Percentiles rank a stretch among this genome's conserved stretches.
These are phyloP conservation scores for Eupithecia exiguata DNA, from an alignment of 2,888 invertebrate genomes.

Conservation along the genomic window DNA sequence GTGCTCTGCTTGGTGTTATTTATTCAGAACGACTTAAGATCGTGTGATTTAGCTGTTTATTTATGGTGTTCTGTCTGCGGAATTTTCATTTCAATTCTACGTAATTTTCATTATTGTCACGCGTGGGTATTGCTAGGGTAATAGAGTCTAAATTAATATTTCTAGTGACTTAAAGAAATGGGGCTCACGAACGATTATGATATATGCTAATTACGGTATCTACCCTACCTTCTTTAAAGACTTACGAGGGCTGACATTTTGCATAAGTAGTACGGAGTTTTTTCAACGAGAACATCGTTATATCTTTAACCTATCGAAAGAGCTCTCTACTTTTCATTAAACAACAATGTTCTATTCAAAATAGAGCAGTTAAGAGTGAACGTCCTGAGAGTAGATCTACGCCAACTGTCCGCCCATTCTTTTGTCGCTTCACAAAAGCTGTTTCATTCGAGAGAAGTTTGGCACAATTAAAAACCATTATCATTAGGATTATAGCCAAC, in stretches of 20 bases:
- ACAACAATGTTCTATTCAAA: neutral
- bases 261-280: constrained; percentile 45
- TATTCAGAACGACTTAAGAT: constrained; percentile 22
- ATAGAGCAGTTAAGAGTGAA: constrained; percentile 13
- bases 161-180: neutral
- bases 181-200: neutral
- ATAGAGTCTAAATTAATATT: neutral
- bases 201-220: neutral
- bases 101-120: constrained; percentile 22
- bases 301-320: neutral
- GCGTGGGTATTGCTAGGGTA: constrained; percentile 4
- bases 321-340: neutral
- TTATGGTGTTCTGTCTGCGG: constrained; percentile 17
- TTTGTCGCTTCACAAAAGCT: constrained; percentile 28
- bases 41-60: constrained; percentile 27
- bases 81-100: constrained; percentile 22
- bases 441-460: constrained; percentile 22
- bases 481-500: constrained; percentile 26
- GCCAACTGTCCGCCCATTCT: constrained; percentile 19
- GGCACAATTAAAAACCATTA: constrained; percentile 25
- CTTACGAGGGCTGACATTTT: constrained; percentile 52
- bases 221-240: neutral
- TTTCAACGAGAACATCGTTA: constrained; percentile 27
- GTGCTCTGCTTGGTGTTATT: constrained; percentile 17
- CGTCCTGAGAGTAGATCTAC: constrained; percentile 15